Evolutionary conservation across 2,797 vertebrate species (phyloP), one percentile per base, ranked within the genome.

Genomic region (Lithobates pipiens): DNA sequence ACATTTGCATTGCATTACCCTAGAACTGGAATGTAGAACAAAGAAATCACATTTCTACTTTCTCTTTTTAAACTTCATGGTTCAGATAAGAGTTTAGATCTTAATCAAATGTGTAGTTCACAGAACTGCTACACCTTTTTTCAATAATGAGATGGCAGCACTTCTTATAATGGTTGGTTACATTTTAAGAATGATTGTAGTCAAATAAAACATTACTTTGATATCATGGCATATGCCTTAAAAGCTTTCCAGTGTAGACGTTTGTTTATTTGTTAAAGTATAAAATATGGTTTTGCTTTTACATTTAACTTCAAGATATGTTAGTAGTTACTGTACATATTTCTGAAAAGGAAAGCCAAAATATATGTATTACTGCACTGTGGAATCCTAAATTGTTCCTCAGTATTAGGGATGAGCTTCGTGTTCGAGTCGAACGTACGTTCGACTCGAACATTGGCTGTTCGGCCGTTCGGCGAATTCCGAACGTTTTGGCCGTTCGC

Each of bases 21-120:
- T 91, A 89, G 88, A 91, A 91, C 89, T 91, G 91, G 89, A 92
- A 89, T 89, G 91, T 89, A 92, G 93, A 95, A 92, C 92, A 94
- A 94, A 93, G 91, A 94, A 94, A 95, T 95, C 92, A 94, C 93
- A 95, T 95, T 94, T 93, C 92, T 92, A 93, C 90, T 91, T 90
- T 91, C 94, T 92, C 94, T 94, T 93, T 94, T 94, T 94, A 80
- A 89, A 89, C 93, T 95, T 93, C 91, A 93, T 90, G 92, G 92
- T 95, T 95, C 94, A 94, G 90, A 89, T 90, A 92, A 93, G 92
- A 93, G 91, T 94, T 94, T 91, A 93, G 91, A 91, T 92, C 89
- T 86, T 95, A 93, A 95, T 93, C 92, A 94, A 93, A 94, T 94
- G 93, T 92, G 89, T 91, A 93, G 91, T 93, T 94, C 92, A 89